Percentiles rank a stretch among this genome's conserved stretches.
Conservation (phyloP, 2,797 vertebrate genomes). For the Acanthornis magna region DNA sequence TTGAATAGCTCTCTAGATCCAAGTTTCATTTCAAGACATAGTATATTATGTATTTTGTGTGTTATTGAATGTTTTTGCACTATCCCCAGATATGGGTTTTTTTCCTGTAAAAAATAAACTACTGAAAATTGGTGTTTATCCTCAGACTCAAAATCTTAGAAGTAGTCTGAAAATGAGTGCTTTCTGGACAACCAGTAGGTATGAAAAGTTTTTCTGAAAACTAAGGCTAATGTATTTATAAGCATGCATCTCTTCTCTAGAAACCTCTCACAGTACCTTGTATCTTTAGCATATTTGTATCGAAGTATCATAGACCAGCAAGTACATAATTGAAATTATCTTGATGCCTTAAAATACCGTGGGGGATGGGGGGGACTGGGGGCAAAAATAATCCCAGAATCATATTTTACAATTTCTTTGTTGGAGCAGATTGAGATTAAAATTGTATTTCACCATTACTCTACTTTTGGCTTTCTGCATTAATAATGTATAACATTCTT, state of each 20-base stretch:
- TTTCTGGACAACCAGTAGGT: not conserved
- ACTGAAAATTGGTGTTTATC: not conserved
- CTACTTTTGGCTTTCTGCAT: not conserved
- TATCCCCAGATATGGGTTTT: not conserved
- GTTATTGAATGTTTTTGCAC: not conserved
- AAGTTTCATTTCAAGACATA: not conserved
- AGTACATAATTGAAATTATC: not conserved
- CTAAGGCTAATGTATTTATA: not conserved
- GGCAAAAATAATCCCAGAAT: not conserved
- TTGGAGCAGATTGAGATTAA: not conserved
- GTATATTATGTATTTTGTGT: not conserved
- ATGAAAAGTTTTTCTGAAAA: not conserved
- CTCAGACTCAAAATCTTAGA: not conserved
- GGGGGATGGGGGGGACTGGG: not conserved
- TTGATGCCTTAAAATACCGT: not conserved
- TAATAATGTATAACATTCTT: not conserved
- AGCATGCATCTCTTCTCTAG: not conserved
- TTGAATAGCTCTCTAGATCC: not conserved
- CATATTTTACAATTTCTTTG: not conserved
- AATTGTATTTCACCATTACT: not conserved
- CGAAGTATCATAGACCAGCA: not conserved
- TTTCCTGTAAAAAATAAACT: not conserved
- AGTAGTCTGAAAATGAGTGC: not conserved
- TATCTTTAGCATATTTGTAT: not conserved
- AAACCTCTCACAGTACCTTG: accelerated